Conservation (phyloP, 2,888 invertebrate genomes). For the Stramonita haemastoma region DNA sequence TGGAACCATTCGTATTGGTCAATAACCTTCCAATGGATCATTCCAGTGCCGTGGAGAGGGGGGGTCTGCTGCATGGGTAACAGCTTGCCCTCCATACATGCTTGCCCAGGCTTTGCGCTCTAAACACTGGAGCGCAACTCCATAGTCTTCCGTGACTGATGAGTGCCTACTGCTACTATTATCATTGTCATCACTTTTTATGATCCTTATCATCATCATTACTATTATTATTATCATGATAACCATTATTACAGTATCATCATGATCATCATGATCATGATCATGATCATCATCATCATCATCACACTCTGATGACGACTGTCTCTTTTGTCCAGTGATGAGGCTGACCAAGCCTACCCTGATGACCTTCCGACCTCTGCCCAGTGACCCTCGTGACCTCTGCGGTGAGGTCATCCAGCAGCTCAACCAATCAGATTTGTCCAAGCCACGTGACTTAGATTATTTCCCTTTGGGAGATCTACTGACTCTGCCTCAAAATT, state of each 20-base stretch:
- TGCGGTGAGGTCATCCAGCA: constrained; percentile 89
- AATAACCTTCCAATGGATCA: no score
- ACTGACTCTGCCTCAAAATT: constrained; percentile 94
- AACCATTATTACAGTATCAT: not conserved
- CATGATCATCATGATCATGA: not conserved
- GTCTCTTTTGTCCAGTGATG: constrained; percentile 84
- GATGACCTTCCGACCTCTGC: constrained; percentile 83
- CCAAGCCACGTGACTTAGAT: constrained; percentile 86
- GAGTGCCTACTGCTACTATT: no score
- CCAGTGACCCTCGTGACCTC: constrained; percentile 90
- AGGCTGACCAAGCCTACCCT: constrained; percentile 94
- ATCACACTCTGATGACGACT: not conserved
- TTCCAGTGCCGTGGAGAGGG: no score
- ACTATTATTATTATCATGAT: not conserved
- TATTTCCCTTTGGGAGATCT: constrained; percentile 88
- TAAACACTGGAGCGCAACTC: no score
- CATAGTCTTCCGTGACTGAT: no score
- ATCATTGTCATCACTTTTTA: not conserved
- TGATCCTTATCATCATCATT: not conserved
- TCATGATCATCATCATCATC: no score
- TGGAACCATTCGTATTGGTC: no score
- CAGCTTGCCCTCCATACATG: no score
- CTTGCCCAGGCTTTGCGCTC: no score
- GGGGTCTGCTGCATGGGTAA: no score
- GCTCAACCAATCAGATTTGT: constrained; percentile 88